phyloP scores from a whole-genome alignment of 2,797 vertebrate genomes.

The Atherinosoma microstoma region DNA sequence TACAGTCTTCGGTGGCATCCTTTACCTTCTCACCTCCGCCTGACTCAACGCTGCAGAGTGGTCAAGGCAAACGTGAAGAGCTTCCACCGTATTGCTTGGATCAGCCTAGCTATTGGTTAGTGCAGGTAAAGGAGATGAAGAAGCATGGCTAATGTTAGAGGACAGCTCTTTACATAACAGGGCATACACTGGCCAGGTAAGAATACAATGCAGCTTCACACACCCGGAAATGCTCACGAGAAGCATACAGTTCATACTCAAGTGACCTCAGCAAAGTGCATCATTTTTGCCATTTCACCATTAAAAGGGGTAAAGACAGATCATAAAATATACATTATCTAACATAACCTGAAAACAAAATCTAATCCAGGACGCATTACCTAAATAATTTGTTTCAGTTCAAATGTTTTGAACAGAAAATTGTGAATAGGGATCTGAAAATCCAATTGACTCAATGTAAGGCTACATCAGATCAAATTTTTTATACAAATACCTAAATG shows the following conservation, averaged over 20 bases:
- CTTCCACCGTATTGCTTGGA: constrained; percentile 66
- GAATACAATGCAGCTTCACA: constrained; percentile 47
- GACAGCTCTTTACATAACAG: constrained; percentile 49
- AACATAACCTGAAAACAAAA: constrained; percentile 35
- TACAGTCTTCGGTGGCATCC: constrained; percentile 37
- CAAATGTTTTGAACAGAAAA: constrained; percentile 26
- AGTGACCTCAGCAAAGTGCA: constrained; percentile 53
- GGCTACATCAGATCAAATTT: constrained; percentile 23
- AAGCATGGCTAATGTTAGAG: constrained; percentile 44
- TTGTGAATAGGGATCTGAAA: constrained; percentile 5
- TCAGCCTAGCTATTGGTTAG: constrained; percentile 57
- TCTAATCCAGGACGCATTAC: constrained; percentile 17
- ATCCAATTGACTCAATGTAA: constrained; percentile 23
- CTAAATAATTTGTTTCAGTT: constrained; percentile 14
- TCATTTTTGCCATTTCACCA: constrained; percentile 35
- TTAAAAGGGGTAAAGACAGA: constrained; percentile 26
- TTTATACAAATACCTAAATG: constrained; percentile 19
- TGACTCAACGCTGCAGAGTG: constrained; percentile 34
- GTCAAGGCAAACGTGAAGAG: constrained; percentile 58
- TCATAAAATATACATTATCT: constrained; percentile 23
- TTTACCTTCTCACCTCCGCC: constrained; percentile 42
- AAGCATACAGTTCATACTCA: constrained; percentile 25
- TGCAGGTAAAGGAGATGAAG: constrained; percentile 43
- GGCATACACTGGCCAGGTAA: constrained; percentile 45
- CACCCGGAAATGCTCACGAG: constrained; percentile 25